These are phyloP conservation scores for Tenebrosternarchus preto DNA, from an alignment of 2,113 vertebrate genomes.

Conservation along the genomic window DNA sequence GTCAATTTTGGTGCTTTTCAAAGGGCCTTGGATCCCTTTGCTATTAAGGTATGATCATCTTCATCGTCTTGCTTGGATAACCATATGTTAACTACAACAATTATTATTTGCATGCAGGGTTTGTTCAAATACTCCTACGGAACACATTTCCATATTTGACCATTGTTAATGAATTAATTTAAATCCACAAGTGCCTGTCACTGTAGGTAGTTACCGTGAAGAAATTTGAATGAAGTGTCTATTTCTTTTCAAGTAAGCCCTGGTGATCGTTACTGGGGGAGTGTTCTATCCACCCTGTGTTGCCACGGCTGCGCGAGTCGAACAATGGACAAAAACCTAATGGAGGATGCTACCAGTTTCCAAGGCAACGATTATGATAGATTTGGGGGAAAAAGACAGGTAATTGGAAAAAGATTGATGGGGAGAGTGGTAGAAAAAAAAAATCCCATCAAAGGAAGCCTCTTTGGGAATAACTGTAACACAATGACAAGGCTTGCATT, in stretches of 20 bases:
- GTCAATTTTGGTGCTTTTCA: constrained; percentile 54
- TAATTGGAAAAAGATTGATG: constrained; percentile 85
- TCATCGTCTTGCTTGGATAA: not conserved
- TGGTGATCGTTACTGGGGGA: constrained; percentile 30
- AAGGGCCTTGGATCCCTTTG: constrained; percentile 36
- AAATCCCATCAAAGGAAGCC: constrained; percentile 69
- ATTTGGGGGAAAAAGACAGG: constrained; percentile 78
- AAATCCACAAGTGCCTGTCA: not conserved
- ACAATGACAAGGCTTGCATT: constrained; percentile 69
- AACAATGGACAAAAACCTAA: constrained; percentile 72
- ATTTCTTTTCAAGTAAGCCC: constrained; percentile 15
- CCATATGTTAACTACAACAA: not conserved
- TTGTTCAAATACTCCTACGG: not conserved
- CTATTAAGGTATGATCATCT: constrained; percentile 17
- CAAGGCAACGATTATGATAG: constrained; percentile 80
- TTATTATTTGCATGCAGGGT: constrained; percentile 12
- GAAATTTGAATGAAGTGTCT: constrained; percentile 37
- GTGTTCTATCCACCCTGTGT: constrained; percentile 22
- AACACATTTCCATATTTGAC: not conserved
- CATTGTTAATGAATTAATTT: not conserved
- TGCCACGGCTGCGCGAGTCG: constrained; percentile 54
- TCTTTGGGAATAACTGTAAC: constrained; percentile 74
- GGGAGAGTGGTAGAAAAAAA: constrained; percentile 64
- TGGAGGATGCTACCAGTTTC: constrained; percentile 74
- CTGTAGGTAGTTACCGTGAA: not conserved